phyloP scores from a whole-genome alignment of 2,888 invertebrate species.

The Cephus pulcher region DNA sequence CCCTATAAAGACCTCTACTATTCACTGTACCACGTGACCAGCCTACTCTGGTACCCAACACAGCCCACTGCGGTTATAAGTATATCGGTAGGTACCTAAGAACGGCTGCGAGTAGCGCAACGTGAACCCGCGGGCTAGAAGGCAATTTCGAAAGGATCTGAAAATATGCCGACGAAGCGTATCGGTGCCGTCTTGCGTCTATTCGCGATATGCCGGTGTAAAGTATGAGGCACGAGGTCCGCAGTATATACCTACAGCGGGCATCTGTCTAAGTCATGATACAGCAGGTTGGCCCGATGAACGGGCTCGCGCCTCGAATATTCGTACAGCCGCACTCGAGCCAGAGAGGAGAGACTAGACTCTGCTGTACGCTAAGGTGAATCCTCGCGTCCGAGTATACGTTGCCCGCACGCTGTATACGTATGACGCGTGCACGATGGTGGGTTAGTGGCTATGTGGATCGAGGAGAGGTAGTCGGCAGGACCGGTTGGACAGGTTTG shows the following conservation, averaged over 20 bases:
- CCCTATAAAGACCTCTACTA: not conserved
- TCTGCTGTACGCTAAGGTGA: not conserved
- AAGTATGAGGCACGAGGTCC: not conserved
- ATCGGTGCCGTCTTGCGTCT: not conserved
- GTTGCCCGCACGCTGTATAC: conserved; percentile 2
- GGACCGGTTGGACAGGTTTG: conserved; percentile 63
- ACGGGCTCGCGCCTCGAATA: not conserved
- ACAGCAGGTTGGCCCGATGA: not conserved
- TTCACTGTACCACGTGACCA: not conserved
- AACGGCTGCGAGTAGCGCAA: not conserved
- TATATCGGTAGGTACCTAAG: not conserved
- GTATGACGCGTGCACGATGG: not conserved
- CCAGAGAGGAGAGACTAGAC: not conserved
- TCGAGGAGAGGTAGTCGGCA: conserved; percentile 38
- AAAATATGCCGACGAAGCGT: not conserved
- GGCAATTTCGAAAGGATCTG: not conserved
- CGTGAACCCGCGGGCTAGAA: not conserved
- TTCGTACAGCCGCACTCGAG: not conserved
- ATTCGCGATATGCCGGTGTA: not conserved
- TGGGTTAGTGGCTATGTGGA: not conserved
- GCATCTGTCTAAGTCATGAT: not conserved
- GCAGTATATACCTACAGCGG: not conserved
- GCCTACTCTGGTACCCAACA: not conserved
- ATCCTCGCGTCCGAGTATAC: not conserved
- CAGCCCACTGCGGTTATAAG: not conserved